A percentile compares a stretch with the other conserved stretches of the same genome.
phyloP scores from a whole-genome alignment of 2,888 invertebrate species.

The Drosophila sordidula region DNA sequence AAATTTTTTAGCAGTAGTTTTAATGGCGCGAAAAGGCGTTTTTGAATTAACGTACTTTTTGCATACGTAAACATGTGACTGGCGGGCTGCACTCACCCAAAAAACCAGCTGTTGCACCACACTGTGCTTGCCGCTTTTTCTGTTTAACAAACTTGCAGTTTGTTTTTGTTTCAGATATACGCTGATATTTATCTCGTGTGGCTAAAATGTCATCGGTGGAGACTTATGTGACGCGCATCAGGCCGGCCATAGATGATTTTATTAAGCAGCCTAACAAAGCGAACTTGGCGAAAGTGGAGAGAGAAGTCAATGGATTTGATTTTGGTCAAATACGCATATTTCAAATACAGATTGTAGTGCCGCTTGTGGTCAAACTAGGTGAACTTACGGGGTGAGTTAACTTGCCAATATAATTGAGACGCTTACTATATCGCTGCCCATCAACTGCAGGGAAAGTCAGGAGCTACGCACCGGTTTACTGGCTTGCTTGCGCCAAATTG shows the following conservation, averaged over 20 bases:
- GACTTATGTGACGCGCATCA: slow-evolving; percentile 78
- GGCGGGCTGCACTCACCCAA: background rate
- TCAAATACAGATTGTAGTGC: slow-evolving; percentile 82
- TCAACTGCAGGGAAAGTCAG: slow-evolving; percentile 67
- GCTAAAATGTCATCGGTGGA: slow-evolving; percentile 73
- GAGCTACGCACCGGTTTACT: slow-evolving; percentile 81
- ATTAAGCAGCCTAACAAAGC: slow-evolving; percentile 71
- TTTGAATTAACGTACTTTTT: slow-evolving; percentile 1
- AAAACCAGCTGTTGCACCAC: slow-evolving; percentile 48
- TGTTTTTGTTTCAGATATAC: slow-evolving; percentile 3
- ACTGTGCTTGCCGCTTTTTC: slow-evolving; percentile 15
- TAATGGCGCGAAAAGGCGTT: background rate
- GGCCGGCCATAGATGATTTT: slow-evolving; percentile 82
- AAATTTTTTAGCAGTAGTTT: no score
- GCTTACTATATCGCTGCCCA: background rate
- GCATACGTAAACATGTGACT: slow-evolving; percentile 15
- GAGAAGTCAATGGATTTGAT: slow-evolving; percentile 73
- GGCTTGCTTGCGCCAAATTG: slow-evolving; percentile 75
- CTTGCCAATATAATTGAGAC: background rate
- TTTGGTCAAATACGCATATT: slow-evolving; percentile 80
- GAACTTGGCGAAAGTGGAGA: slow-evolving; percentile 67
- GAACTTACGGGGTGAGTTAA: slow-evolving; percentile 74
- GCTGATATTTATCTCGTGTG: slow-evolving; percentile 2
- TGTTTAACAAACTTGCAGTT: background rate
- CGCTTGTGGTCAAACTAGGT: slow-evolving; percentile 82